These are phyloP conservation scores for Selene dorsalis DNA, from an alignment of 2,797 vertebrate genomes.

Conservation along the genomic window DNA sequence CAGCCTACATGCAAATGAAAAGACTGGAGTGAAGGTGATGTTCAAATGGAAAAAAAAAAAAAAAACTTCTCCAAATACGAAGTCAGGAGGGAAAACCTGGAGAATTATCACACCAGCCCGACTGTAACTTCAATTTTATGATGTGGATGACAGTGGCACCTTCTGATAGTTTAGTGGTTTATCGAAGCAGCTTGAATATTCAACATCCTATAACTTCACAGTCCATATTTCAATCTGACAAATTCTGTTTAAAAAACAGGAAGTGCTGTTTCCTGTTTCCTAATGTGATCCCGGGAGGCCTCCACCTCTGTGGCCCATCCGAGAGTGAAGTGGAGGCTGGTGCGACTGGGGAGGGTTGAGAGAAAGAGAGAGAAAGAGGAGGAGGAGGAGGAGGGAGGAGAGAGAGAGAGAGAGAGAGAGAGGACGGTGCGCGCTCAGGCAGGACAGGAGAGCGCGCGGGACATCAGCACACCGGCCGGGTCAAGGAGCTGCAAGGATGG, in stretches of 20 bases:
- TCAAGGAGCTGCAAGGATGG: slow-evolving; percentile 85
- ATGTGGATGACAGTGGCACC: not conserved
- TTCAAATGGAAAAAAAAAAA: too few species aligned
- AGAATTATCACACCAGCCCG: too few species aligned
- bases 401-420: slow-evolving; percentile 32
- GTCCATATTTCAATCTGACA: not conserved
- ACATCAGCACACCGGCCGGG: slow-evolving; percentile 82
- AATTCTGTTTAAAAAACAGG: not conserved
- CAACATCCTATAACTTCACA: not conserved
- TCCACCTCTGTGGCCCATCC: slow-evolving; percentile 28
- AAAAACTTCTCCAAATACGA: too few species aligned
- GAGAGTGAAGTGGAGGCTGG: slow-evolving; percentile 20
- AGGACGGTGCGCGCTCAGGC: slow-evolving; percentile 55
- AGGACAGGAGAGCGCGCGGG: slow-evolving; percentile 69
- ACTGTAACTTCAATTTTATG: not conserved
- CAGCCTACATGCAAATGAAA: too few species aligned
- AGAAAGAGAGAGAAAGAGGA: slow-evolving; percentile 35
- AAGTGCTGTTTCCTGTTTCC: not conserved
- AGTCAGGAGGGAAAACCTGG: too few species aligned
- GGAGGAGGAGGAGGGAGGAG: too few species aligned
- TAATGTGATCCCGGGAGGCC: slow-evolving; percentile 2
- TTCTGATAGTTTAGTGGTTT: not conserved
- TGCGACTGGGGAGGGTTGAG: slow-evolving; percentile 29
- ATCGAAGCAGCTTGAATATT: not conserved
- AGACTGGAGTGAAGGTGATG: too few species aligned